phyloP scores from a whole-genome alignment of 1,140 invertebrate genomes.

The Mercenaria mercenaria region DNA sequence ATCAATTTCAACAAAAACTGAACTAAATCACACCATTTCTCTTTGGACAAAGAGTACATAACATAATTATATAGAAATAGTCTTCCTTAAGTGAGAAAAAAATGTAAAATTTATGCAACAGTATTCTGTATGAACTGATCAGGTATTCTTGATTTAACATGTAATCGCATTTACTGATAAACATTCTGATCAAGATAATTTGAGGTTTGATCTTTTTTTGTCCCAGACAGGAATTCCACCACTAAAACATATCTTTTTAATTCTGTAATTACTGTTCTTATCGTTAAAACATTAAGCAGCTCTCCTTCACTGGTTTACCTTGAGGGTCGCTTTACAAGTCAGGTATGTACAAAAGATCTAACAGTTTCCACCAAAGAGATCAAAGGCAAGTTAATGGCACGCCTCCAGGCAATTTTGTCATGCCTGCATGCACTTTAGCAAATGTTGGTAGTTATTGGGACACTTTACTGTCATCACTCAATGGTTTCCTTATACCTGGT shows the following conservation, averaged over 20 bases:
- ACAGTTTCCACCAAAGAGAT: constrained; percentile 56
- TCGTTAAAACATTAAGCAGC: constrained; percentile 29
- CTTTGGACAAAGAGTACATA: too few relatives aligned
- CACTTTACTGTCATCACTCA: constrained; percentile 45
- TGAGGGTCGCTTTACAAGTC: constrained; percentile 42
- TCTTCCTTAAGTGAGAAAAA: too few relatives aligned
- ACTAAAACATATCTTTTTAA: not conserved
- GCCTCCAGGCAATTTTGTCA: constrained; percentile 54
- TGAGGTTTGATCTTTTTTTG: not conserved
- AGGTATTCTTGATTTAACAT: too few relatives aligned
- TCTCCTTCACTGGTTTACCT: constrained; percentile 35
- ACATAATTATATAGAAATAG: too few relatives aligned
- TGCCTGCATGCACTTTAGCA: constrained; percentile 51
- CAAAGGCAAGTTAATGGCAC: constrained; percentile 62
- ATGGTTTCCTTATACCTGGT: not conserved
- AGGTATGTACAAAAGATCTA: constrained; percentile 61
- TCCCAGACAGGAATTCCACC: not conserved
- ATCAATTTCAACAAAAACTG: too few relatives aligned
- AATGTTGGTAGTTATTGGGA: constrained; percentile 16
- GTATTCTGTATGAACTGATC: too few relatives aligned
- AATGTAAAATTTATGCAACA: too few relatives aligned
- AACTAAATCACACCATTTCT: too few relatives aligned
- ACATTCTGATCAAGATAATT: constrained; percentile 4
- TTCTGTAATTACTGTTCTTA: constrained; percentile 41
- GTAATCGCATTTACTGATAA: not conserved